Conservation (phyloP, 2,797 vertebrate genomes). For the Ambastaia sidthimunki region DNA sequence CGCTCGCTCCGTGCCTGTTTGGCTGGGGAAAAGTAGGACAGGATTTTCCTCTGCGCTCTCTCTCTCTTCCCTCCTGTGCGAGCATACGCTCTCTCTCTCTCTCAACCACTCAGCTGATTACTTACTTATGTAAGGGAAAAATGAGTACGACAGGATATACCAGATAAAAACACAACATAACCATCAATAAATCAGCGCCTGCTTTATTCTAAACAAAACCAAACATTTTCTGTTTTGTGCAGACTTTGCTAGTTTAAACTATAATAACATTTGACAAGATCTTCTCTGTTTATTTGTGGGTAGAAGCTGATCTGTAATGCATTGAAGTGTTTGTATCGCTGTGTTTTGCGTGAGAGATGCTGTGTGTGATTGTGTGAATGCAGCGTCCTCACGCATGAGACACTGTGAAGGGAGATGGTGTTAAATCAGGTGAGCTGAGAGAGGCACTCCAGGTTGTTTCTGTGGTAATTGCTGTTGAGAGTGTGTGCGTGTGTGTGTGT, state of each 20-base stretch:
- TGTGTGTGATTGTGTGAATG: conserved; percentile 35
- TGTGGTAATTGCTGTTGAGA: conserved; percentile 47
- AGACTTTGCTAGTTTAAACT: not conserved
- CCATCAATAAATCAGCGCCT: not conserved
- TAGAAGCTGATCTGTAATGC: too few relatives aligned
- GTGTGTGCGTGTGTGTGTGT: conserved; percentile 7
- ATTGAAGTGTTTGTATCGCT: not conserved
- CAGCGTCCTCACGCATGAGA: conserved; percentile 28
- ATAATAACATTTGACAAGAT: not conserved
- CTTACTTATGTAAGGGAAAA: conserved; percentile 78
- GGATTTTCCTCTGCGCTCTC: conserved; percentile 72
- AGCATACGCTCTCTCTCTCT: conserved; percentile 57
- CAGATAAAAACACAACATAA: conserved; percentile 52
- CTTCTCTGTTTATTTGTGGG: not conserved
- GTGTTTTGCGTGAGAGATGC: not conserved
- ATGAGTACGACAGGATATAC: conserved; percentile 76
- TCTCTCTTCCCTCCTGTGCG: conserved; percentile 63
- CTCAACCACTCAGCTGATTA: conserved; percentile 82
- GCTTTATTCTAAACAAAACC: not conserved
- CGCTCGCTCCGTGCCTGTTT: conserved; percentile 71
- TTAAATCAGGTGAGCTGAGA: conserved; percentile 68
- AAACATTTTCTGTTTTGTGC: not conserved
- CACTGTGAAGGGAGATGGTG: conserved; percentile 60
- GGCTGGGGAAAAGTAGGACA: conserved; percentile 73
- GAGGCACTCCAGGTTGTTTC: conserved; percentile 68